A percentile compares a stretch with the other conserved stretches of the same genome.
Conservation (phyloP, 2,797 vertebrate genomes). For the Arrhamphus sclerolepis region DNA sequence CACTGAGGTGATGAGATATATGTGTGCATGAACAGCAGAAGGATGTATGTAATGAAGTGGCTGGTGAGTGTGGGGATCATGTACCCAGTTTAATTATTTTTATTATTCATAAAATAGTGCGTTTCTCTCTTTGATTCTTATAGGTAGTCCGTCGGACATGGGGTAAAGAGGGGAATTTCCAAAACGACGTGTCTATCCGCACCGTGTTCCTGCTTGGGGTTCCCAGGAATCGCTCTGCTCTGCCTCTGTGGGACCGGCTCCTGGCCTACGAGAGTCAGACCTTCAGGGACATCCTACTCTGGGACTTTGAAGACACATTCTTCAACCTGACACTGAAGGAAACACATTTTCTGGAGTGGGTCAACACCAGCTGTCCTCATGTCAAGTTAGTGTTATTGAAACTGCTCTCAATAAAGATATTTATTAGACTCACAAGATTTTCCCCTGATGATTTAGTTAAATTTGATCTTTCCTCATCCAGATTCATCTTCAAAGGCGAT, state of each 20-base stretch:
- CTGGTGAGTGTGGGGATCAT: too few species aligned
- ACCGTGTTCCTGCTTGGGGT: conserved; percentile 92
- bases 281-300: conserved; percentile 90
- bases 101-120: too few species aligned
- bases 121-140: background rate
- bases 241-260: conserved; percentile 88
- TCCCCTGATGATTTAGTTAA: background rate
- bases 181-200: conserved; percentile 80
- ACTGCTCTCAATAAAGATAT: background rate
- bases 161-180: conserved; percentile 87
- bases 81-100: too few species aligned
- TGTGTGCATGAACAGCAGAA: too few species aligned
- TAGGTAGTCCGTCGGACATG: conserved; percentile 92
- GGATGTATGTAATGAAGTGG: too few species aligned
- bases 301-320: conserved; percentile 97
- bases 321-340: conserved; percentile 98
- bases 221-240: conserved; percentile 79
- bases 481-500: conserved; percentile 96
- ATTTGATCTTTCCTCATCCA: conserved; percentile 16
- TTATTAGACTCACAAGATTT: background rate
- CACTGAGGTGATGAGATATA: too few species aligned
- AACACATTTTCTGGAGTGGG: conserved; percentile 95
- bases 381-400: conserved; percentile 69
- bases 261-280: conserved; percentile 88
- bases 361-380: conserved; percentile 85